Percentiles rank a stretch among this genome's conserved stretches.
Conservation (phyloP, 2,113 vertebrate genomes). For the Actenoides hombroni region DNA sequence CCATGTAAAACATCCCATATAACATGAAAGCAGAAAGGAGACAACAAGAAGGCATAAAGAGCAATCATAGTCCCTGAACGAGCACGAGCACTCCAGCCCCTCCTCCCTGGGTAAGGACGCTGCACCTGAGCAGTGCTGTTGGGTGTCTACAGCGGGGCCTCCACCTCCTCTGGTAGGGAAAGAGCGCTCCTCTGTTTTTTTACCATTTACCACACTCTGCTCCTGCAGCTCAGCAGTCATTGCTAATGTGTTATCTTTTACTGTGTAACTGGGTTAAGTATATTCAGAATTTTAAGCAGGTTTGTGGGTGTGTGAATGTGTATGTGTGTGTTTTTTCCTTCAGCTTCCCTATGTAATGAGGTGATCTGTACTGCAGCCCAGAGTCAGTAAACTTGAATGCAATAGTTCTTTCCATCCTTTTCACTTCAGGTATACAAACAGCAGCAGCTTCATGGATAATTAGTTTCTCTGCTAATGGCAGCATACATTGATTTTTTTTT, state of each 20-base stretch:
- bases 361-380: background rate
- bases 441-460: background rate
- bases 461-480: background rate
- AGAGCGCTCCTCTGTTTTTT: background rate
- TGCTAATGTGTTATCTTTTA: background rate
- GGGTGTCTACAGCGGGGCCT: background rate
- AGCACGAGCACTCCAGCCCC: background rate
- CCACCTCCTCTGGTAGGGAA: background rate
- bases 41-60: background rate
- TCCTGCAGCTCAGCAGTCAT: background rate
- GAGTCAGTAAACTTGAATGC: background rate
- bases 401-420: background rate
- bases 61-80: background rate
- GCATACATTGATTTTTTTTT: background rate
- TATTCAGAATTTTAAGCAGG: background rate
- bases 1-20: background rate
- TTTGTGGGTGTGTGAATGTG: background rate
- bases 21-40: background rate
- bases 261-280: background rate
- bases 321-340: background rate
- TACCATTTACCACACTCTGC: background rate
- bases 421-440: background rate
- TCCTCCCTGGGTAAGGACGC: background rate
- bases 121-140: background rate
- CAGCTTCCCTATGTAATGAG: accelerated